Conservation (phyloP, 2,113 vertebrate species). For the Dipodomys stephensi region DNA sequence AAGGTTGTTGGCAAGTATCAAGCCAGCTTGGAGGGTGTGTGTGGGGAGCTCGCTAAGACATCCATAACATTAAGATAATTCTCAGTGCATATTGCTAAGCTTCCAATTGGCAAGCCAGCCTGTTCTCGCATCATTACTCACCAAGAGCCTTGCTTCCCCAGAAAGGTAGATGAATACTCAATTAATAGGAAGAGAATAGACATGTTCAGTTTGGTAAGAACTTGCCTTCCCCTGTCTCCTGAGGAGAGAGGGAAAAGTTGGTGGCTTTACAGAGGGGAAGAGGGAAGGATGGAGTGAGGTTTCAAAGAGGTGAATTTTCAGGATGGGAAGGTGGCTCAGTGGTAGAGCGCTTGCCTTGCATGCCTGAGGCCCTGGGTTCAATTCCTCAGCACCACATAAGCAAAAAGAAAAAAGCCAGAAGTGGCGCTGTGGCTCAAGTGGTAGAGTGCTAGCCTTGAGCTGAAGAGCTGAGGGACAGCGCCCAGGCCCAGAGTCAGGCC, state of each 20-base stretch:
- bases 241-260: not conserved
- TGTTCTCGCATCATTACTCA: constrained; percentile 6
- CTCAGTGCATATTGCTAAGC: not conserved
- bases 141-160: not conserved
- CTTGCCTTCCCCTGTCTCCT: not conserved
- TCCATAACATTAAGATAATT: constrained; percentile 55
- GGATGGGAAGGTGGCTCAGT: no score
- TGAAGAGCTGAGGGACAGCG: no score
- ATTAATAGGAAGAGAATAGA: not conserved
- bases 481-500: no score
- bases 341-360: no score
- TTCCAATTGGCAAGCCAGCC: constrained; percentile 56
- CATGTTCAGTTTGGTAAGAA: constrained; percentile 34
- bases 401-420: no score
- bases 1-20: constrained; percentile 56
- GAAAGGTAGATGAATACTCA: constrained; percentile 21
- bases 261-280: not conserved
- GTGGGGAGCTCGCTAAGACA: constrained; percentile 61
- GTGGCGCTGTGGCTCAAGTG: no score
- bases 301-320: not conserved
- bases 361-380: no score
- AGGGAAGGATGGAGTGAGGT: not conserved
- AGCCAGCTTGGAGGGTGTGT: constrained; percentile 75
- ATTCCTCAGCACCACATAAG: no score
- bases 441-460: no score